A percentile compares a stretch with the other conserved stretches of the same genome.
Evolutionary conservation across 2,888 invertebrate genomes (phyloP).

Genomic region (Elegia similella): DNA sequence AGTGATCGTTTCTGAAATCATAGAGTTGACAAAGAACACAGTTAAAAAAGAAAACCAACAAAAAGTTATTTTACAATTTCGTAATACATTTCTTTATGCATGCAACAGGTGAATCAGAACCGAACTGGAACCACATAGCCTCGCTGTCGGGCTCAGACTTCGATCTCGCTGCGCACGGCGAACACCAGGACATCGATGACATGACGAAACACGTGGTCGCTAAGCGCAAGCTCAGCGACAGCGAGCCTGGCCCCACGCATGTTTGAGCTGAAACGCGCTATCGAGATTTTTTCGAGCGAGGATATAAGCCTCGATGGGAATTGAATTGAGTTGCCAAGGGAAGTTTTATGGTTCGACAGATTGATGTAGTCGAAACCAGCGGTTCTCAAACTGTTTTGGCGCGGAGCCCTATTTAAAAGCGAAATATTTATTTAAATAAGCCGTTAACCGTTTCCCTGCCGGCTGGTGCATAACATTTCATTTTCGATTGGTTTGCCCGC

Average conservation of each 20-base stretch:
- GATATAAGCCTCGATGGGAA: not conserved
- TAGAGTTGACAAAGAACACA: no score
- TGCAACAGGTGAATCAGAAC: conserved; percentile 46
- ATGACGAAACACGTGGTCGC: conserved; percentile 52
- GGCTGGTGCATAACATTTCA: no score
- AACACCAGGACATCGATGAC: conserved; percentile 51
- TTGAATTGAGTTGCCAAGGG: not conserved
- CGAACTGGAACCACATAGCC: conserved; percentile 76
- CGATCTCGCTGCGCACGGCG: conserved; percentile 83
- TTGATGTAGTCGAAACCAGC: not conserved
- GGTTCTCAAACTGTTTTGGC: not conserved
- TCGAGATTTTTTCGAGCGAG: not conserved
- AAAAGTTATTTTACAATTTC: not conserved
- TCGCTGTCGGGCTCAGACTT: conserved; percentile 84
- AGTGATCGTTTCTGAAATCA: no score
- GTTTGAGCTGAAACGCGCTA: conserved; percentile 36
- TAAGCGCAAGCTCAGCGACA: conserved; percentile 29
- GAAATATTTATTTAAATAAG: no score
- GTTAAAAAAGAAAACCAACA: no score
- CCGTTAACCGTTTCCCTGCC: no score
- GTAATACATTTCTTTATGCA: not conserved
- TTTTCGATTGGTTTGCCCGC: no score
- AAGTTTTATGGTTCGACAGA: not conserved
- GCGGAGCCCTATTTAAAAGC: no score
- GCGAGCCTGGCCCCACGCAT: conserved; percentile 48